phyloP scores from a whole-genome alignment of 2,113 vertebrate genomes.

The Callipepla californica region DNA sequence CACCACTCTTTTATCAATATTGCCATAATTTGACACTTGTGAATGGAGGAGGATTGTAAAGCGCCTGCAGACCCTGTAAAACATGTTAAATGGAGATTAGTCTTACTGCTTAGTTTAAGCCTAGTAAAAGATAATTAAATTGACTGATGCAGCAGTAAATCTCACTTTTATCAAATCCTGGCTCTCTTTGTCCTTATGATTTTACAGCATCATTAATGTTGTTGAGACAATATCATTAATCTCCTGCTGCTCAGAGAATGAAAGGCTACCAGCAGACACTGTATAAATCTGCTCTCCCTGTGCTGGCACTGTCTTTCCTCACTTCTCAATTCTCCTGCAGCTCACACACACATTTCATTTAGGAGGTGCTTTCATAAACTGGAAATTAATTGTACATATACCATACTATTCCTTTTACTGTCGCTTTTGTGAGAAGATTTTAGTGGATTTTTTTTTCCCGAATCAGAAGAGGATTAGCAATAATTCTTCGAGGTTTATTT shows the following conservation, averaged over 20 bases:
- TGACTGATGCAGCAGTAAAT: slow-evolving; percentile 83
- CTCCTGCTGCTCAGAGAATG: slow-evolving; percentile 34
- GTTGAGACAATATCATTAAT: slow-evolving; percentile 66
- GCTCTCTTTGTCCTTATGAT: slow-evolving; percentile 71
- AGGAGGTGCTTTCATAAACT: neutral
- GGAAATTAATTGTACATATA: slow-evolving; percentile 5
- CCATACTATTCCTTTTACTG: neutral
- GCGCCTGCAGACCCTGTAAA: slow-evolving; percentile 76
- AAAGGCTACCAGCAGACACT: neutral
- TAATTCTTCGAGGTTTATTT: neutral
- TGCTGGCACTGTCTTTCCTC: neutral
- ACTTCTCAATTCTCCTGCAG: neutral
- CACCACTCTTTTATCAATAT: slow-evolving; percentile 82
- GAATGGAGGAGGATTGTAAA: slow-evolving; percentile 81
- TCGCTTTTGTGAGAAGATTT: neutral
- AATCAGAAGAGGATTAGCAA: neutral
- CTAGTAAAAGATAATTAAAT: slow-evolving; percentile 84
- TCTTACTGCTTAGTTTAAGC: slow-evolving; percentile 76
- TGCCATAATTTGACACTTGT: slow-evolving; percentile 83
- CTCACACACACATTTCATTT: neutral
- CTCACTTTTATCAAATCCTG: slow-evolving; percentile 80
- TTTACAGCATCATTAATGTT: slow-evolving; percentile 84
- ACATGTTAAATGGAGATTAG: slow-evolving; percentile 78
- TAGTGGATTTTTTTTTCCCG: neutral
- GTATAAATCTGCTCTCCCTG: slow-evolving; percentile 12